Conservation (phyloP, 2,888 invertebrate species). For the Tineola bisselliella region DNA sequence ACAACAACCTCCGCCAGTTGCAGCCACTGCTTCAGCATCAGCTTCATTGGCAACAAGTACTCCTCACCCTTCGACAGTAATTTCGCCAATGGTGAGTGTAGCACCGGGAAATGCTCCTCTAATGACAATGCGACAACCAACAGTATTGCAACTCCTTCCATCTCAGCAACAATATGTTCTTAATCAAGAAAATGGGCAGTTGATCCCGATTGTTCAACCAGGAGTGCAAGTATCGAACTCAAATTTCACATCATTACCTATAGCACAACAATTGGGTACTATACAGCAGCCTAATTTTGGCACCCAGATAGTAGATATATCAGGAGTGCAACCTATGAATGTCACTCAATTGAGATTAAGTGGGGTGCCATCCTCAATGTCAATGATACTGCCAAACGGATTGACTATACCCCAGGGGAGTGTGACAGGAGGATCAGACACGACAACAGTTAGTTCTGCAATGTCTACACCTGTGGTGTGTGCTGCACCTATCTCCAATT, state of each 20-base stretch:
- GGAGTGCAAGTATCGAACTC: slow-evolving; percentile 55
- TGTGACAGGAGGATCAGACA: slow-evolving; percentile 38
- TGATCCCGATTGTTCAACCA: slow-evolving; percentile 59
- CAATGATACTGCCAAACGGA: slow-evolving; percentile 57
- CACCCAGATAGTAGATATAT: slow-evolving; percentile 49
- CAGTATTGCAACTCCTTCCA: slow-evolving; percentile 50
- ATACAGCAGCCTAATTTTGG: slow-evolving; percentile 55
- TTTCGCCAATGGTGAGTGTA: slow-evolving; percentile 53
- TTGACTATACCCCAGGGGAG: slow-evolving; percentile 49
- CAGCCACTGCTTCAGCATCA: slow-evolving; percentile 41
- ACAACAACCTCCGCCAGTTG: slow-evolving; percentile 38
- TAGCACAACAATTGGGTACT: slow-evolving; percentile 39
- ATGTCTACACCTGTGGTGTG: slow-evolving; percentile 56
- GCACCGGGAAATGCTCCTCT: slow-evolving; percentile 47
- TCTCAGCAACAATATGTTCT: slow-evolving; percentile 54
- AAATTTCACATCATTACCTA: slow-evolving; percentile 51
- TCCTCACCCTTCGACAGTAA: slow-evolving; percentile 29
- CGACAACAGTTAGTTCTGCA: slow-evolving; percentile 55
- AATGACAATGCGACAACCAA: slow-evolving; percentile 59
- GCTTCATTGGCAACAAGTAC: slow-evolving; percentile 40
- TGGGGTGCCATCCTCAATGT: slow-evolving; percentile 58
- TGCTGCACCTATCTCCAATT: slow-evolving; percentile 52
- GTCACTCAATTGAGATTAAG: slow-evolving; percentile 52
- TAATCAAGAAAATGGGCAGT: slow-evolving; percentile 58
- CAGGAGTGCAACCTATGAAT: slow-evolving; percentile 58